phyloP scores from a whole-genome alignment of 2,797 vertebrate genomes.

The Hoplostethus mediterraneus region DNA sequence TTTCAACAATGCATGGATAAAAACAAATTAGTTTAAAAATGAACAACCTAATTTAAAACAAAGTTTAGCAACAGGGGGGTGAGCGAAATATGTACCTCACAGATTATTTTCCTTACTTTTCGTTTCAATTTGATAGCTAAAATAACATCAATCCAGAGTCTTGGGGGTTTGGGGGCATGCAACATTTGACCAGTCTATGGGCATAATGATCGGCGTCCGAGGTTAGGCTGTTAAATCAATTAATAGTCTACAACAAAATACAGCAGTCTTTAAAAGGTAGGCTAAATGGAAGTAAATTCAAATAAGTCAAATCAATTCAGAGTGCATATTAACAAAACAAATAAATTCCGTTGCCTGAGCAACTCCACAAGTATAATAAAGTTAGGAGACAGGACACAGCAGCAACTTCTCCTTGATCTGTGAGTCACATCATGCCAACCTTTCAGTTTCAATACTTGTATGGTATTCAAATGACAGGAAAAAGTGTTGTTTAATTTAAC shows the following conservation, averaged over 20 bases:
- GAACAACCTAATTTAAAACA: conserved; percentile 66
- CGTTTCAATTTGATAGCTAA: conserved; percentile 42
- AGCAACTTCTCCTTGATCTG: conserved; percentile 79
- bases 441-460: conserved; percentile 88
- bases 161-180: conserved; percentile 71
- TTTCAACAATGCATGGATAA: conserved; percentile 31
- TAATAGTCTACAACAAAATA: conserved; percentile 71
- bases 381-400: conserved; percentile 79
- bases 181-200: conserved; percentile 64
- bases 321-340: conserved; percentile 80
- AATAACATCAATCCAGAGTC: conserved; percentile 51
- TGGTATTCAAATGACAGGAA: conserved; percentile 84
- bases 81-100: conserved; percentile 32
- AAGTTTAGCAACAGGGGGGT: conserved; percentile 59
- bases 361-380: conserved; percentile 65
- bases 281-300: conserved; percentile 75
- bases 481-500: conserved; percentile 82
- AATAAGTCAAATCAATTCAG: conserved; percentile 75
- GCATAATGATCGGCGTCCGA: conserved; percentile 37
- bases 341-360: conserved; percentile 51
- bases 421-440: conserved; percentile 77
- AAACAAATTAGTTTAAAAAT: conserved; percentile 25
- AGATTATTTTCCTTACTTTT: conserved; percentile 24
- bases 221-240: conserved; percentile 42
- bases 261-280: conserved; percentile 82